Evolutionary conservation across 2,113 vertebrate species (phyloP), one percentile per base, ranked within the genome.

Genomic region (Microcebus ravelobensis): DNA sequence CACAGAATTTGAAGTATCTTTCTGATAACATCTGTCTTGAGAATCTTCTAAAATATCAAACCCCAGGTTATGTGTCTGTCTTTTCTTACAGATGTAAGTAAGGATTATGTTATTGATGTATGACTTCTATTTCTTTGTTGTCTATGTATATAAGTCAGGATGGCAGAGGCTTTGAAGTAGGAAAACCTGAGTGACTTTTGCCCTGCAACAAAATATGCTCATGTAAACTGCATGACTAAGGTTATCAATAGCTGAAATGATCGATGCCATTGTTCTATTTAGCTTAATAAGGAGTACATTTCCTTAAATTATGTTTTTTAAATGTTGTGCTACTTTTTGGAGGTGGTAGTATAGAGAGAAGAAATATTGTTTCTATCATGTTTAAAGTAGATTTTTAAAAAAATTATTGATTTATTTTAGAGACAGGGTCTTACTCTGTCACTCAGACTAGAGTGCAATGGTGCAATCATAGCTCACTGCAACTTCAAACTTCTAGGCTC

Each of bases 161-260:
- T 85, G 96, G 48, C 61, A 77, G 86, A 85, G 97, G 94, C 76
- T 81, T 23, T 59, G 21, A 65, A 88, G 63, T 65, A 27, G 87
- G 95, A 91, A 89, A 59, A 55, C 67, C 42, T 88, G 86, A 87
- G 39, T 93, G 93, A 71, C 48, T 97, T 97, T 96, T 96, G 70
- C 91, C 52, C 96, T 95, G 15, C 0, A 39, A 10, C 6, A 31
- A 57, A 95, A 92, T 67, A 20, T 50, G 39, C 80, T 91, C 39
- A 6, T 5, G 3, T 79, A 27, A 52, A 34, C 50, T 4, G 23
- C 4, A 0, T n/a, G 31, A 39, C 57, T 67, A 39, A 39, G 42
- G 39, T 71, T 71, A 85, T 71, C 31, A 15, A 5, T 27, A 57
- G 86, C 4, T 17, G 68, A 48, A n/a, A 27, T 73, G 39, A 50